A percentile compares a stretch with the other conserved stretches of the same genome.
Conservation (phyloP, 2,888 invertebrate species). For the Campaea margaritaria region DNA sequence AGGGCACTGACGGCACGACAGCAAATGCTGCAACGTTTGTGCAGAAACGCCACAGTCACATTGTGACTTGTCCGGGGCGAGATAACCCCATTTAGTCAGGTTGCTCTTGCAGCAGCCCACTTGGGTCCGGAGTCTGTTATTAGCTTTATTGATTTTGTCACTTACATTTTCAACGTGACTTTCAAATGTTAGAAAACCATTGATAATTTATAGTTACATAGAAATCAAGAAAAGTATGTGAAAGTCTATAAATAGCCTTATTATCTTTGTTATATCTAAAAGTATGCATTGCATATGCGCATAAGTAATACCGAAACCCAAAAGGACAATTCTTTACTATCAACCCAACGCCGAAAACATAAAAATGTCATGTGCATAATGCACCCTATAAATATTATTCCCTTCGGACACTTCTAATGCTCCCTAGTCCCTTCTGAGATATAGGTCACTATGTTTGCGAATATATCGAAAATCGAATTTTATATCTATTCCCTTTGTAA, state of each 20-base stretch:
- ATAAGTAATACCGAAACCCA: constrained; percentile 36
- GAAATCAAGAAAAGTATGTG: not conserved
- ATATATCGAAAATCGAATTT: constrained; percentile 51
- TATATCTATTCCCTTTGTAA: constrained; percentile 39
- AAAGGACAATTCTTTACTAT: constrained; percentile 61
- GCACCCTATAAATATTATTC: constrained; percentile 83
- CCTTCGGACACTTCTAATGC: constrained; percentile 75
- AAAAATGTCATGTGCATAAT: constrained; percentile 84
- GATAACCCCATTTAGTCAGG: too few species aligned
- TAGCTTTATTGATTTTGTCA: too few species aligned
- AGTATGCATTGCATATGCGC: constrained; percentile 9
- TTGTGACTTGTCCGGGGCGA: too few species aligned
- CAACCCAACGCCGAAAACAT: constrained; percentile 78
- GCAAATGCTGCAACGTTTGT: too few species aligned
- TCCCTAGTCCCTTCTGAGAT: constrained; percentile 78
- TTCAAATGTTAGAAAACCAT: too few species aligned
- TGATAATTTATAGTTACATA: not conserved
- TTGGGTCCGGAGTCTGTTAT: too few species aligned
- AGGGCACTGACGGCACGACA: too few species aligned
- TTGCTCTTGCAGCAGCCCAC: too few species aligned
- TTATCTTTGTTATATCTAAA: not conserved
- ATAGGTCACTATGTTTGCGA: constrained; percentile 78
- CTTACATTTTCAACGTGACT: too few species aligned
- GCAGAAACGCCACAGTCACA: too few species aligned
- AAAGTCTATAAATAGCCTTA: not conserved